Evolutionary conservation across 2,797 vertebrate genomes (phyloP).

Genomic region (Cetoscarus ocellatus): DNA sequence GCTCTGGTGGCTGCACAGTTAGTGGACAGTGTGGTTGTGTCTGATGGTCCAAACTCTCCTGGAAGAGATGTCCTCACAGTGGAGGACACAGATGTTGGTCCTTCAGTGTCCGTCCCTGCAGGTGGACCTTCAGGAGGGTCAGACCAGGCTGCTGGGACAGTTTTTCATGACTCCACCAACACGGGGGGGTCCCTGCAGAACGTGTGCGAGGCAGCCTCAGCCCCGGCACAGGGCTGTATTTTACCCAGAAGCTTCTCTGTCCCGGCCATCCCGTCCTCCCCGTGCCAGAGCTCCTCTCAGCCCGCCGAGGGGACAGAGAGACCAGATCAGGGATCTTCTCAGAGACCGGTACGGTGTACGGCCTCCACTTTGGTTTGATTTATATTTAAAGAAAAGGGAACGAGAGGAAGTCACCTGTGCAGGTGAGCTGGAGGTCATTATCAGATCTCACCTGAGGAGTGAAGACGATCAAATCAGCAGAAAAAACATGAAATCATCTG

Average conservation of each 20-base stretch:
- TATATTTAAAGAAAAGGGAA: no score
- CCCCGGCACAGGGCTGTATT: conserved; percentile 38
- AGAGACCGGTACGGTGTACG: conserved; percentile 56
- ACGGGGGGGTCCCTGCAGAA: neutral
- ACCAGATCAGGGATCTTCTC: conserved; percentile 44
- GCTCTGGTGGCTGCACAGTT: no score
- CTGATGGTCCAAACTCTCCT: conserved; percentile 31
- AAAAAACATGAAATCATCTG: no score
- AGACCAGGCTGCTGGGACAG: neutral
- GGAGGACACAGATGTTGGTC: neutral
- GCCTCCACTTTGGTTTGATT: no score
- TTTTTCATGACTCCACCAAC: neutral
- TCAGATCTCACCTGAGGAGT: no score
- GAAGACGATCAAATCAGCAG: no score
- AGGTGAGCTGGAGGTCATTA: no score
- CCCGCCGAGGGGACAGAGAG: no score
- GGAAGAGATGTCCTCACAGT: neutral
- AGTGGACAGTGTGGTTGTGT: no score
- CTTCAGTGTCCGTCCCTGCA: neutral
- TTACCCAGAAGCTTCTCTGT: conserved; percentile 92
- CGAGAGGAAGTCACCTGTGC: no score
- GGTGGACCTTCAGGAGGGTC: neutral
- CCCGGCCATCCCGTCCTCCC: conserved; percentile 79
- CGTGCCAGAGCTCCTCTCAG: conserved; percentile 32
- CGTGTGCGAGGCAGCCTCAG: neutral